Evolutionary conservation across 2,888 invertebrate species (phyloP).

Genomic region (Oligia fasciuncula): DNA sequence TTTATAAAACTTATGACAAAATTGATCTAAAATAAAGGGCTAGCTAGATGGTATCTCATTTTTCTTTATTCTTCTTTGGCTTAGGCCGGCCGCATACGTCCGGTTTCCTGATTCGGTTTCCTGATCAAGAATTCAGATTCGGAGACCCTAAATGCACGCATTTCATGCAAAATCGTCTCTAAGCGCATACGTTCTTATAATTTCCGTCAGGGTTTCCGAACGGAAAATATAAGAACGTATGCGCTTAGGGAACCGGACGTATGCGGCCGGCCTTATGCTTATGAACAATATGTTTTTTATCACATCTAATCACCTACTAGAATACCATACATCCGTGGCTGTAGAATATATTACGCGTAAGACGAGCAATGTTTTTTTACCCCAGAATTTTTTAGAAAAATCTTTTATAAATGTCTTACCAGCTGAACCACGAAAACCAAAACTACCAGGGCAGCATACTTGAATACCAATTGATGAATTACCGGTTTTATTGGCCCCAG

Average conservation of each 20-base stretch:
- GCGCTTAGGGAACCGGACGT: too few species aligned
- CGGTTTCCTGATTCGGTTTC: too few species aligned
- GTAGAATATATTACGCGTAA: neutral
- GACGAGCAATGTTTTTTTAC: neutral
- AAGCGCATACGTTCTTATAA: too few species aligned
- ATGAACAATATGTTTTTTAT: neutral
- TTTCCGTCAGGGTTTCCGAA: too few species aligned
- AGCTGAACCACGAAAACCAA: neutral
- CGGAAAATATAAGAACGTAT: too few species aligned
- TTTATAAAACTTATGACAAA: neutral
- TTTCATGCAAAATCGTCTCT: too few species aligned
- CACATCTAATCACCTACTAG: neutral
- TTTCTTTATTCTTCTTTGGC: neutral
- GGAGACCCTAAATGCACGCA: too few species aligned
- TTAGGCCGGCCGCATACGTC: too few species aligned
- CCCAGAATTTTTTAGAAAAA: neutral
- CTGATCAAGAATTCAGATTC: too few species aligned
- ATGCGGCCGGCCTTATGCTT: neutral
- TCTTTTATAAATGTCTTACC: neutral
- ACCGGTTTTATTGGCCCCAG: neutral
- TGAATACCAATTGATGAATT: neutral
- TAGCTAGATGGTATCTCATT: neutral
- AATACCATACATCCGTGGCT: neutral
- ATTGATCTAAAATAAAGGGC: neutral
- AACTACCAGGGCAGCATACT: neutral